Conservation (phyloP, 2,888 invertebrate genomes). For the Kuschelorhynchus macadamiae region DNA sequence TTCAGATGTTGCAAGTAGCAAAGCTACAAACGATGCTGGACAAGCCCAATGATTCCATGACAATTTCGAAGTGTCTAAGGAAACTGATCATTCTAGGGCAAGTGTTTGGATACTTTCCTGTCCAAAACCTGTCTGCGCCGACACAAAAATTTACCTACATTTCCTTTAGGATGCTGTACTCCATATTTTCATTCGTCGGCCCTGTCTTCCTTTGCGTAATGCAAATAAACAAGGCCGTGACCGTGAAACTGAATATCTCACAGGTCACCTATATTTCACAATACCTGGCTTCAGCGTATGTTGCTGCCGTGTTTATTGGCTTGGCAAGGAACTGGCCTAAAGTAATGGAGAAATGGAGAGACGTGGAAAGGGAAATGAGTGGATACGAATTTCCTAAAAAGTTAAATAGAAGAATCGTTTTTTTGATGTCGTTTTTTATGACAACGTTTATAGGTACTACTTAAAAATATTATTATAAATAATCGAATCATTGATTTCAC, state of each 20-base stretch:
- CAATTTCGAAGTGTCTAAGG: conserved; percentile 39
- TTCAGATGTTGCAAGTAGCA: too few relatives aligned
- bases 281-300: conserved; percentile 32
- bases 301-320: conserved; percentile 43
- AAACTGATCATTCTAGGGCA: conserved; percentile 51
- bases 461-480: background rate
- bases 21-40: too few relatives aligned
- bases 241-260: conserved; percentile 20
- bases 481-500: too few relatives aligned
- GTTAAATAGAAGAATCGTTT: conserved; percentile 39
- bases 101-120: conserved; percentile 54
- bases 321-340: conserved; percentile 51
- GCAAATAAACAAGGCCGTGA: conserved; percentile 36
- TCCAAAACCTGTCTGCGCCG: conserved; percentile 40
- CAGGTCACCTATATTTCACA: conserved; percentile 37
- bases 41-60: conserved; percentile 11
- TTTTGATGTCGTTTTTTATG: conserved; percentile 43
- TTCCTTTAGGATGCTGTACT: conserved; percentile 34
- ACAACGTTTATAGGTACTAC: conserved; percentile 41
- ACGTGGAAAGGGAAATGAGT: conserved; percentile 49
- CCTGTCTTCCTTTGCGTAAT: conserved; percentile 34
- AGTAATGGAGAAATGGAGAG: conserved; percentile 49
- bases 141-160: conserved; percentile 31
- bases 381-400: conserved; percentile 44
- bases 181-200: conserved; percentile 45